Evolutionary conservation across 1,140 invertebrate genomes (phyloP), one percentile per base, ranked within the genome.

Genomic region (Gyrodactylus salaris): DNA sequence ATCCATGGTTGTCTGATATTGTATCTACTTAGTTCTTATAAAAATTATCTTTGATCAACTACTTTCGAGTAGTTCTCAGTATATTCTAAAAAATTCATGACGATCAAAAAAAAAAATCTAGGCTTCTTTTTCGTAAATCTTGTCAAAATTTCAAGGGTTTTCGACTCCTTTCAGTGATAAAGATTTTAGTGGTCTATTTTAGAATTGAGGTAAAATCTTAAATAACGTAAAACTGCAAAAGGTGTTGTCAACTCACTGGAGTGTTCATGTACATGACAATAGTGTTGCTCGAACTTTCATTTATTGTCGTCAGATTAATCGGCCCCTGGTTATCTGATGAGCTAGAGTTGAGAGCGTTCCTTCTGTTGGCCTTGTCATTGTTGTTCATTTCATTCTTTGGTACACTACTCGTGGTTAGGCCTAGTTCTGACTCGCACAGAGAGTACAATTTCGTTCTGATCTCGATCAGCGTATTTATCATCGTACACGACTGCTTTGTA

Each of bases 401-500:
- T n/a, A 54, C 7, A 7, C n/a, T 7, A 54, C 7, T 54, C 7
- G 34, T 54, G n/a, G 34, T 16, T 16, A n/a, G 7, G n/a, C 34
- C n/a, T 16, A 54, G n/a, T 54, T 54, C 34, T 54, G 34, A 54
- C 34, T 54, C 88, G 81, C 91, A 96, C 74, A 97, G 83, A 81
- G 95, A 94, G 78, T 96, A 87, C 75, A 81, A 80, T 78, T 83
- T 81, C 75, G 80, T 81, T 78, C 84, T 84, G 73, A 83, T 82
- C 76, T 84, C 84, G 74, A 84, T 85, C 75, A 97, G 90, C 75
- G 97, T 92, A 83, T 99, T 98, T 77, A 97, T 89, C 94, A 98
- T 98, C 16, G 92, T 90, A 82, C 93, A 97, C 81, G 96, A 91
- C 84, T 99, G 94, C 2, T 89, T 87, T 0, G 91, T 92, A 75